A percentile compares a stretch with the other conserved stretches of the same genome.
Conservation (phyloP, 1,140 invertebrate species). For the Ladona fulva region DNA sequence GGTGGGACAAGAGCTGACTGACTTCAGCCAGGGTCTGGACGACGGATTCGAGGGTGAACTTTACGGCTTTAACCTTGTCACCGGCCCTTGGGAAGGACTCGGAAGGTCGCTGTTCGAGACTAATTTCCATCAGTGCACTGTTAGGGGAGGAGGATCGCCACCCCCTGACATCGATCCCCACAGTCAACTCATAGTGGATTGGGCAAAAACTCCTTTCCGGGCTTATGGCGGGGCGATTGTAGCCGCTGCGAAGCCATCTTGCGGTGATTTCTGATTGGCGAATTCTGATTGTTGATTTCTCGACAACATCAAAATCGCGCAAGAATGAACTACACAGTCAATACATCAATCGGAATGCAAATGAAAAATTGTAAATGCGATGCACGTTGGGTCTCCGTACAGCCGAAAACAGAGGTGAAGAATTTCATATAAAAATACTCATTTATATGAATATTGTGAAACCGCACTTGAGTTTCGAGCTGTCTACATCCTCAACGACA, state of each 20-base stretch:
- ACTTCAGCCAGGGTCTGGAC: slow-evolving; percentile 50
- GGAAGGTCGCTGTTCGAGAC: background rate
- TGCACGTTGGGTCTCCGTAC: too few species aligned
- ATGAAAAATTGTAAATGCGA: too few species aligned
- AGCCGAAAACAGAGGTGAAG: too few species aligned
- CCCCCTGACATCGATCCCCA: slow-evolving; percentile 29
- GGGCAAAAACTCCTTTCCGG: slow-evolving; percentile 43
- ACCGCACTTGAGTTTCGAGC: too few species aligned
- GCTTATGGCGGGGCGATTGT: slow-evolving; percentile 48
- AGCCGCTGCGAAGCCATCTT: slow-evolving; percentile 38
- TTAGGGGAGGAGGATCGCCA: background rate
- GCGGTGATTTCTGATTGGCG: slow-evolving; percentile 39
- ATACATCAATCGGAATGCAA: too few species aligned
- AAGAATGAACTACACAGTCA: too few species aligned
- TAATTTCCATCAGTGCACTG: background rate
- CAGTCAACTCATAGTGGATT: slow-evolving; percentile 26
- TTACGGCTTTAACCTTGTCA: slow-evolving; percentile 54
- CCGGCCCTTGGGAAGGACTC: slow-evolving; percentile 25
- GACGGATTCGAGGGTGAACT: slow-evolving; percentile 57
- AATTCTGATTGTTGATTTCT: background rate
- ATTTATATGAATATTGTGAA: too few species aligned
- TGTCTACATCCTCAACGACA: too few species aligned
- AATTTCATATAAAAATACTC: too few species aligned
- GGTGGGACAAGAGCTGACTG: slow-evolving; percentile 54
- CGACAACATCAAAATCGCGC: too few species aligned